Evolutionary conservation across 1,140 invertebrate species (phyloP), one percentile per base, ranked within the genome.

Genomic region (Lepidurus packardi): DNA sequence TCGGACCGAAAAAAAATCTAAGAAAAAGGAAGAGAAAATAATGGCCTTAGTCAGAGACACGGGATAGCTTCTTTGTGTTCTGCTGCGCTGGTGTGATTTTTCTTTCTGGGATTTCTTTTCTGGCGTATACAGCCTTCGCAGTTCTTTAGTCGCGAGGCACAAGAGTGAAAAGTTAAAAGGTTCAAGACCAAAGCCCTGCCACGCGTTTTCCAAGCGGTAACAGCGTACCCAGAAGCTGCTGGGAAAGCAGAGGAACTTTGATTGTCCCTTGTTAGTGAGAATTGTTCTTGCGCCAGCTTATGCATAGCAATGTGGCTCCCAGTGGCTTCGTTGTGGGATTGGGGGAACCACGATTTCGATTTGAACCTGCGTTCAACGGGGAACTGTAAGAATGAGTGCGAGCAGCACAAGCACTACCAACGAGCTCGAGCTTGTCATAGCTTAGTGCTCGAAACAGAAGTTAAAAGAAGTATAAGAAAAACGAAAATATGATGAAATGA

Each of bases 251-350:
- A 21, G 53, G 53, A 65, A 65, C 16, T 65, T 21, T 65, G 53
- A 65, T 65, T 65, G 53, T 65, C 21, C 53, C 53, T 65, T 65
- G 53, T 65, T 65, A 65, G 53, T 16, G 53, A 65, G 53, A 65
- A 65, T 65, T 65, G 53, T 65, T 65, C 53, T 65, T 65, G 53
- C 53, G 21, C 53, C 53, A 65, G 53, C 53, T 65, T 65, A 65
- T 65, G 53, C 53, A 65, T 65, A 65, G 53, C 53, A 65, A 65
- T 65, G 53, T 9, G 53, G 6, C 21, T 21, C 21, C 16, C 53
- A 13, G 7, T 13, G 16, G 53, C 53, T 65, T 65, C 53, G 16
- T 65, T 21, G 53, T 65, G 21, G 16, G 53, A 4, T 65, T 65
- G 3, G 53, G 2, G 3, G 53, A 65, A 65, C 53, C 21, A 21